Conservation (phyloP, 2,113 vertebrate genomes). For the Lophius piscatorius region DNA sequence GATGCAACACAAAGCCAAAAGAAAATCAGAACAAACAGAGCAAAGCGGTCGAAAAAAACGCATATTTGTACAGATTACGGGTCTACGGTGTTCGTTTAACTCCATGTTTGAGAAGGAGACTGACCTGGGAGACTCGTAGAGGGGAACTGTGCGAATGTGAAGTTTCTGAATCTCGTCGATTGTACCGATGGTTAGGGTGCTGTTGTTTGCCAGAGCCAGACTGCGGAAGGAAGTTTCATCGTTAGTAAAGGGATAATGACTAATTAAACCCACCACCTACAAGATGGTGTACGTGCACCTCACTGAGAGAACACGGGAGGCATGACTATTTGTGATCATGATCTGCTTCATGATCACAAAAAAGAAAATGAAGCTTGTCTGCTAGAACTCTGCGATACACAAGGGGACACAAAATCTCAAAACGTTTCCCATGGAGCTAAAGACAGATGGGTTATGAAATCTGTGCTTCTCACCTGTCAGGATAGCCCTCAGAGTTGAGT, state of each 20-base stretch:
- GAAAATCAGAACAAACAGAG: constrained; percentile 17
- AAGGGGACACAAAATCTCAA: too few species aligned
- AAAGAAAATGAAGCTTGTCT: neutral
- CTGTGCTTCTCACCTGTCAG: constrained; percentile 86
- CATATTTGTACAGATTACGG: constrained; percentile 10
- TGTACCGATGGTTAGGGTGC: constrained; percentile 97
- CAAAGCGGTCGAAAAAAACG: constrained; percentile 6
- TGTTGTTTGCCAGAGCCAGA: constrained; percentile 96
- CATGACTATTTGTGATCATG: too few species aligned
- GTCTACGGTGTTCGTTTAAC: constrained; percentile 1
- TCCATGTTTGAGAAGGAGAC: constrained; percentile 17
- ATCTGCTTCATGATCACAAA: constrained; percentile 12
- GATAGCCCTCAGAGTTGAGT: constrained; percentile 97
- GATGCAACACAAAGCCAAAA: neutral
- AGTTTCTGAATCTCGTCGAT: constrained; percentile 99
- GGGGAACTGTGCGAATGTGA: constrained; percentile 96
- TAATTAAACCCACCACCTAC: too few species aligned
- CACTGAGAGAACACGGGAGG: too few species aligned
- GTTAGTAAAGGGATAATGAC: neutral
- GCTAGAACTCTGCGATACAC: neutral
- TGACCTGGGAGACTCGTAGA: constrained; percentile 96
- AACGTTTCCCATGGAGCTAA: neutral
- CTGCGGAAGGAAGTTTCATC: constrained; percentile 62
- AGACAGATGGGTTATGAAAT: neutral
- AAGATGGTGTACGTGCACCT: too few species aligned